Percentiles rank a stretch among this genome's conserved stretches.
These are phyloP conservation scores for Dione vanillae DNA, from an alignment of 2,888 invertebrate genomes.

Conservation along the genomic window DNA sequence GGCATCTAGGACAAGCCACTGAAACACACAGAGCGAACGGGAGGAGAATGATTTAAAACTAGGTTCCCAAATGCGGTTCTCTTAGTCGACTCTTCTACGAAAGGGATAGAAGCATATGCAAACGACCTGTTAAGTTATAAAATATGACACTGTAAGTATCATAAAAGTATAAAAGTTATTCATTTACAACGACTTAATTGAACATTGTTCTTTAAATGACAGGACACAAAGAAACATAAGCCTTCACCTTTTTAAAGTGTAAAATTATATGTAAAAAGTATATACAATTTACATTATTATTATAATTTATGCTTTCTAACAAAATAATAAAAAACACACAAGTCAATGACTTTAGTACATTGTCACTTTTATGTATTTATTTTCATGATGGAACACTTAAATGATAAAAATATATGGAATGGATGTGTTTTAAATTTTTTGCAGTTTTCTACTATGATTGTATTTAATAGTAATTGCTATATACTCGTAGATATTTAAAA, in stretches of 20 bases:
- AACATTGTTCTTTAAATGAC: constrained; percentile 8
- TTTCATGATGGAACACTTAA: too few relatives aligned
- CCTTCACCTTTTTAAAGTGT: neutral
- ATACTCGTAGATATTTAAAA: too few relatives aligned
- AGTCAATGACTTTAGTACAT: neutral
- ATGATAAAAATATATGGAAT: too few relatives aligned
- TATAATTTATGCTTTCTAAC: neutral
- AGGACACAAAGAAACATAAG: neutral
- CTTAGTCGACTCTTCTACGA: too few relatives aligned
- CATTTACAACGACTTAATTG: neutral
- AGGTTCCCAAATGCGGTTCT: too few relatives aligned
- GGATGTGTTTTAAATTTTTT: too few relatives aligned
- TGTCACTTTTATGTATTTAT: neutral
- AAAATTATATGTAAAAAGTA: neutral
- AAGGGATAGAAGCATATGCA: too few relatives aligned
- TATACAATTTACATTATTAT: neutral
- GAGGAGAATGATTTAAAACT: too few relatives aligned
- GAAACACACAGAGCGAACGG: too few relatives aligned
- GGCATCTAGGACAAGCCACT: too few relatives aligned
- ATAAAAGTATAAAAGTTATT: neutral
- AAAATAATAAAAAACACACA: neutral
- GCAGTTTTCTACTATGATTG: too few relatives aligned
- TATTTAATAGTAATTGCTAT: too few relatives aligned
- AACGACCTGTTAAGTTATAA: constrained; percentile 1
- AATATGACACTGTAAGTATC: neutral